Evolutionary conservation across 1,140 invertebrate species (phyloP), one percentile per base, ranked within the genome.

Genomic region (Diorhabda elongata): DNA sequence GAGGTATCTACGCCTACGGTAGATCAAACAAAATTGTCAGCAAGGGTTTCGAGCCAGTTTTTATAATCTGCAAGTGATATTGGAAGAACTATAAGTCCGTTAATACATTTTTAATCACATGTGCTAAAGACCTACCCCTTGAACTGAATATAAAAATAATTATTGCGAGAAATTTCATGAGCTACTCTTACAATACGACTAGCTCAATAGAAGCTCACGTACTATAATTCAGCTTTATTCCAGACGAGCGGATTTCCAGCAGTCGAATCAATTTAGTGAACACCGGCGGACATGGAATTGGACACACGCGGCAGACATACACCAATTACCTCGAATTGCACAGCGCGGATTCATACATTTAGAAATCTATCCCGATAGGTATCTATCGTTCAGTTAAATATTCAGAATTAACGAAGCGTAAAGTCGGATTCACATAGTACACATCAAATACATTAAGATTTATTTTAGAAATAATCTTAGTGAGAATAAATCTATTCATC

Each of bases 351-450:
- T 52, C 47, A 52, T 52, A 52, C 4, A n/a, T 52, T 52, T 52
- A 52, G 47, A 3, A 3, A 52, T 52, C 47, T 52, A 52, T 4
- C 6, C 47, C 4, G 47, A 8, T 52, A 52, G 4, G n/a, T 52
- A 52, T 52, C 47, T 52, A 52, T 52, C 47, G 47, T 52, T 52
- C 47, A 52, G 47, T 52, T 52, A 52, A 52, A 52, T 52, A 52
- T 52, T 52, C 47, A 52, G n/a, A 52, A n/a, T 52, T 52, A 52
- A n/a, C n/a, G 6, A 52, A 8, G 6, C n/a, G 47, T 52, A 52
- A 8, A 2, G 47, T 52, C n/a, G 0, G 6, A n/a, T 3, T 52
- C 47, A 52, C 26, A 26, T 26, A 26, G 26, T 26, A 26, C 26
- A 26, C 26, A 26, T 26, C 26, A 26, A 1, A 26, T 26, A 26